Conservation (phyloP, 2,888 invertebrate genomes). For the Kuschelorhynchus macadamiae region DNA sequence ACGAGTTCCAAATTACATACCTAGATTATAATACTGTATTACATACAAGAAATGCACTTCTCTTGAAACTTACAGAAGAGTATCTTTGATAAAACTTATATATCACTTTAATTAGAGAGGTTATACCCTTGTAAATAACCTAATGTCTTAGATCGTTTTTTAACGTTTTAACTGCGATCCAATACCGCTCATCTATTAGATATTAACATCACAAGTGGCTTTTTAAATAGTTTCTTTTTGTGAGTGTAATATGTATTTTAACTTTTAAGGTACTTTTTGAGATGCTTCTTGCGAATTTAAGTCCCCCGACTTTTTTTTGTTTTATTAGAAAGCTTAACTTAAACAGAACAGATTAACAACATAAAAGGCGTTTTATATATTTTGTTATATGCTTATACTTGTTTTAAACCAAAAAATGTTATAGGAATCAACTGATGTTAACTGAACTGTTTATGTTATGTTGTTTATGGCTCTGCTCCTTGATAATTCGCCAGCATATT, state of each 20-base stretch:
- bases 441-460: too few species aligned
- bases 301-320: too few species aligned
- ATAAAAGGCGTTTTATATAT: too few species aligned
- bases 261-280: slow-evolving; percentile 20
- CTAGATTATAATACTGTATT: slow-evolving; percentile 88
- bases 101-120: slow-evolving; percentile 34
- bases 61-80: slow-evolving; percentile 91
- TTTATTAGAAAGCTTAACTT: too few species aligned
- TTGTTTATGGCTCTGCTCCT: too few species aligned
- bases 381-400: too few species aligned
- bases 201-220: slow-evolving; percentile 19
- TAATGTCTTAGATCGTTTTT: slow-evolving; percentile 22
- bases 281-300: too few species aligned
- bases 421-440: too few species aligned
- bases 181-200: slow-evolving; percentile 22
- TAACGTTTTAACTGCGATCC: slow-evolving; percentile 22
- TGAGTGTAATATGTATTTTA: slow-evolving; percentile 26
- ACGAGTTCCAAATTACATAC: slow-evolving; percentile 57
- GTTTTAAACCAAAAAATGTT: too few species aligned
- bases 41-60: slow-evolving; percentile 92
- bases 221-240: slow-evolving; percentile 28
- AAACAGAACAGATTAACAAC: too few species aligned
- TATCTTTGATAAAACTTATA: slow-evolving; percentile 53
- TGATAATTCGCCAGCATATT: too few species aligned
- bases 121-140: slow-evolving; percentile 24